Evolutionary conservation across 2,113 vertebrate species (phyloP).

Genomic region (Sterna hirundo): DNA sequence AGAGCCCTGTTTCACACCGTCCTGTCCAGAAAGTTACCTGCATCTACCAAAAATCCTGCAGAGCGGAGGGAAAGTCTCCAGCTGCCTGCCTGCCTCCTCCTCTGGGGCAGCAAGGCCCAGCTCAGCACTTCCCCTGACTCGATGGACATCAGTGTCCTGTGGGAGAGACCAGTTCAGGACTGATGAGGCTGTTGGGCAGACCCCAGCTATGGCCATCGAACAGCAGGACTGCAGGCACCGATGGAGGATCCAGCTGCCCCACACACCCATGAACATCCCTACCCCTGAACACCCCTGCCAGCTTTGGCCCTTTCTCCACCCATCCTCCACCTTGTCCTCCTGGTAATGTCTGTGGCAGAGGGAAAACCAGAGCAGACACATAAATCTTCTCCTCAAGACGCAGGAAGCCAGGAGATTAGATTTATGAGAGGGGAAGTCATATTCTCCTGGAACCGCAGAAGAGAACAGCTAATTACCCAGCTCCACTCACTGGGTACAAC

Average conservation of each 20-base stretch:
- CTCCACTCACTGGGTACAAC: background rate
- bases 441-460: background rate
- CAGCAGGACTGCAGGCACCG: background rate
- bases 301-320: background rate
- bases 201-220: accelerated
- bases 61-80: background rate
- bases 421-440: constrained; percentile 45
- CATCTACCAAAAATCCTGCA: background rate
- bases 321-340: background rate
- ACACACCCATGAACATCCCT: background rate
- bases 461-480: background rate
- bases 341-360: background rate
- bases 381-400: constrained; percentile 39
- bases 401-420: constrained; percentile 32
- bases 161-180: background rate
- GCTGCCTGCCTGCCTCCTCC: background rate
- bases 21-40: background rate
- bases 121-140: background rate
- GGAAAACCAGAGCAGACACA: constrained; percentile 36
- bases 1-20: background rate
- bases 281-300: background rate
- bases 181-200: background rate
- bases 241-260: background rate
- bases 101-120: background rate
- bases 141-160: accelerated